Evolutionary conservation across 53 echinoderm and acorn worm genomes (phyloP), one percentile per base, ranked within the genome.

Genomic region (Holothuria scabra): DNA sequence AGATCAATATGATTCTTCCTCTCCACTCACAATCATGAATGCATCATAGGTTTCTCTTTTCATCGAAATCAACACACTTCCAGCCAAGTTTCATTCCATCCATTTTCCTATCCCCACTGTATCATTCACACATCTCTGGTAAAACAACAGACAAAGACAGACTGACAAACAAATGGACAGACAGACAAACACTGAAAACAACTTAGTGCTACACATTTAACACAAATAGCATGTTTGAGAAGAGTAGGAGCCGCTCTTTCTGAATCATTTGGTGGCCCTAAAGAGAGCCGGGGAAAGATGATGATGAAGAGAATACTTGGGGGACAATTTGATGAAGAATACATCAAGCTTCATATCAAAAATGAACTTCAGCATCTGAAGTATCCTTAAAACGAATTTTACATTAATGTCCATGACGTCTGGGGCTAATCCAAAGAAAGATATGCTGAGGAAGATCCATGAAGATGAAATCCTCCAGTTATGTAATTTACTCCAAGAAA

Each of bases 231-330:
- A 72, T 72, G 72, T 72, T 72, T 28, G 21, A 22, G 37, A 25
- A 12, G 46, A 23, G 24, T 13, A 72, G 37, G 8, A 21, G 44
- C 72, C 24, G 14, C 72, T 72, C 28, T 72, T 28, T 72, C 72
- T 72, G 46, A 25, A 72, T 25, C 44, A 72, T 72, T 72, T 72
- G 72, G 72, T 79, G 59, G 80, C 80, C 80, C 80, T 79, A 79
- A 72, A 72, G 72, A 72, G 72, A 72, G 72, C 72, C 72, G 72
- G 72, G 72, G 72, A 72, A 23, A 33, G 72, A 72, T 9, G 72
- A 72, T 46, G 72, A 72, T 52, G 52, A 52, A 52, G 37, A 72
- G 44, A 72, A 24, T 48, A 72, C 12, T 38, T 44, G 12, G 72
- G 72, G 72, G 48, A n/a, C 72, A 72, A 72, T 24, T 72, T 72